Evolutionary conservation across 1,140 invertebrate genomes (phyloP), one percentile per base, ranked within the genome.

Genomic region (Drosophila malerkotliana): DNA sequence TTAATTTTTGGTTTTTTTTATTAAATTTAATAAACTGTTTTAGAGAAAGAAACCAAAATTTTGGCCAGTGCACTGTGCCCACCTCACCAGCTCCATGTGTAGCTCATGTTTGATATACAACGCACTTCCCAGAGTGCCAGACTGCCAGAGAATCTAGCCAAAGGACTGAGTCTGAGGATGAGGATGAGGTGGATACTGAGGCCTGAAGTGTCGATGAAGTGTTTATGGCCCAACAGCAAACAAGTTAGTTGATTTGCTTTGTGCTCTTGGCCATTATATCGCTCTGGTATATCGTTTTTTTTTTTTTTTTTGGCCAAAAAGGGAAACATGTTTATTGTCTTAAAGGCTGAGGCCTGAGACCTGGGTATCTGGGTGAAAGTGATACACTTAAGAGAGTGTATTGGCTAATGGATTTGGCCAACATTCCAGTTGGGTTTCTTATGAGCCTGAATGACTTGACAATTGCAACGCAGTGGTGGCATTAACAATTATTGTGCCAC

Each of bases 201-300:
- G 74, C 47, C 30, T 4, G 57, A 69, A 84, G 69, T 81, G 81
- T 68, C 78, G 74, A 87, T 87, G 60, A 80, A 87, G 81, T 87
- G 82, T 87, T 87, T 87, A 87, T 81, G 67, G 74, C 71, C 63
- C 62, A 75, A 59, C 62, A 58, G 44, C 63, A 62, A 32, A 47
- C 48, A 41, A 52, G 51, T 14, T 71, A 26, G 48, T 21, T 26
- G 49, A 56, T 34, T 44, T 55, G 49, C 41, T 63, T 47, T 56
- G 59, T 54, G 47, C 32, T 48, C 34, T 37, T 10, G 34, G 49
- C 24, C 12, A 52, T 54, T 12, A 44, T 44, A 14, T 8, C 14
- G 12, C 39, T 41, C 6, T 62, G 52, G 21, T 3, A 3, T 21
- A 18, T 18, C 18, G 1, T 1, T 3, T 2, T 21, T 21, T 21